Conservation (phyloP, 2,888 invertebrate species). For the Cryptocephalus moraei region DNA sequence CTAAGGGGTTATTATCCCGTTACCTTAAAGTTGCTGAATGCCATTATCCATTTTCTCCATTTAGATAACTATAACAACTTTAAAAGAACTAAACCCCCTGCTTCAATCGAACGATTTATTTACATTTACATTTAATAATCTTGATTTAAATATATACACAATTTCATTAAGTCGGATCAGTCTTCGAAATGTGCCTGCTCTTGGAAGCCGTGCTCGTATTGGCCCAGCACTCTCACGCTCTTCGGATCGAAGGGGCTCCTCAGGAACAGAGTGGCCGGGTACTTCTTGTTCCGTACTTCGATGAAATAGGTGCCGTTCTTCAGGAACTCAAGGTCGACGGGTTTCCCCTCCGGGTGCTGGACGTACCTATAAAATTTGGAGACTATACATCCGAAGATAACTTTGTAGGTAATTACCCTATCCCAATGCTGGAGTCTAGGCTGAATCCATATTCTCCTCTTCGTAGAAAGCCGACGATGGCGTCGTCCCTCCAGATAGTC, state of each 20-base stretch:
- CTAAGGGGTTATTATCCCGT: no score
- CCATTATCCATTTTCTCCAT: no score
- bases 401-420: constrained; percentile 41
- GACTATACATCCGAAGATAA: background rate
- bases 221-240: constrained; percentile 62
- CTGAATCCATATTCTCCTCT: constrained; percentile 69
- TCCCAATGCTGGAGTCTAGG: constrained; percentile 49
- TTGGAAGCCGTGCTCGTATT: constrained; percentile 43
- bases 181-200: constrained; percentile 38
- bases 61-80: no score
- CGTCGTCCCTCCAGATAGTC: constrained; percentile 68
- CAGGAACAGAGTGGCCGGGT: constrained; percentile 59
- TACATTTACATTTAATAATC: no score
- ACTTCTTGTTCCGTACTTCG: constrained; percentile 65
- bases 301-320: constrained; percentile 65
- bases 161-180: constrained; percentile 18
- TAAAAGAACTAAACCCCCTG: no score
- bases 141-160: no score
- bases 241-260: constrained; percentile 76
- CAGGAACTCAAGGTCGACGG: constrained; percentile 56
- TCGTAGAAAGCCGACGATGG: constrained; percentile 68
- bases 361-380: constrained; percentile 39
- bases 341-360: constrained; percentile 45
- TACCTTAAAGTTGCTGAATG: no score
- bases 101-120: no score